Base-by-base conservation (phyloP, 2,113 vertebrate species). In the Lethenteron camtschaticum region DNA sequence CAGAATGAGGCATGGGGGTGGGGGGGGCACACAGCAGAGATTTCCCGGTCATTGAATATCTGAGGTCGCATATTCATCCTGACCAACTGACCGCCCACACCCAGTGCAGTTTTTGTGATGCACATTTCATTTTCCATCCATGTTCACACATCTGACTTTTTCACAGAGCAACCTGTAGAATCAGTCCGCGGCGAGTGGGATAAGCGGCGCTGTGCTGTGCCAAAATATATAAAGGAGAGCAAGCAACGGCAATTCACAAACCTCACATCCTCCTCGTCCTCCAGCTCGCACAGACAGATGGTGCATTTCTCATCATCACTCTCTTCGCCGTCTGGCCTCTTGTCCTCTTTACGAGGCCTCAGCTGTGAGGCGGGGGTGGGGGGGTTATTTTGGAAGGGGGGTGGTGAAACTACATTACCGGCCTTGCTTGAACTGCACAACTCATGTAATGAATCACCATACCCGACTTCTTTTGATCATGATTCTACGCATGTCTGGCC, bases 181-280 rank as follows among this genome's bases (percentile, higher is more conserved):
- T 14, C 18, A 24, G 14, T n/a, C n/a, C 55, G 9, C 41, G 3
- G 14, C 55, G 9, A 10, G 55, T 12, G 55, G 12, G 13, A 16
- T 16, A 16, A 16, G 69, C 9, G 9, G 9, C 2, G 55, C 10
- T 41, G 18, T 24, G 14, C 14, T 16, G 55, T 9, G 55, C 14
- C 8, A 9, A 70, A 13, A 8, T 16, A 12, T 12, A n/a, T 58
- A 3, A 10, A 69, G 10, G 56, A 16, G 12, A 58, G 18, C 20
- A 7, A 58, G 18, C 20, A 7, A 18, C 8, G 69, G 68, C 56
- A n/a, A 56, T 12, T 70, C 70, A 73, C 70, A 84, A 86, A 97
- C 94, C 94, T 90, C 82, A 99, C 94, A 74, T 99, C 94, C 87
- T 99, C 92, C 75, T 92, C 94, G 81, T 99, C 92, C 81, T 99